Base-by-base conservation (phyloP, 2,797 vertebrate genomes). In the Gymnothorax reevesii region DNA sequence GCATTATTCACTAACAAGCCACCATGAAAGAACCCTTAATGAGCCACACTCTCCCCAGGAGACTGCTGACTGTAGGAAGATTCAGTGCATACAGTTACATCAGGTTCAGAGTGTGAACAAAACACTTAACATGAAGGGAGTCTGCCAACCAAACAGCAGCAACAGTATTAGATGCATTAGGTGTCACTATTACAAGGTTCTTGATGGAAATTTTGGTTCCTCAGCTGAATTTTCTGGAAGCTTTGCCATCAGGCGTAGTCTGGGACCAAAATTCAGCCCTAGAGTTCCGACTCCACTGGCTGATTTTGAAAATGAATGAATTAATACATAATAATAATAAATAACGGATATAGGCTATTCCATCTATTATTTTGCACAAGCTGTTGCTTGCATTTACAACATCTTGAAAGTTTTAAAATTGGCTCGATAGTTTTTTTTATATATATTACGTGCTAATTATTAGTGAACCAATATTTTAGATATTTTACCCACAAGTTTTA, bases 71-170 rank as follows among this genome's bases (percentile, higher is more conserved):
- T 59, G 60, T 60, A 15, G 77, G 42, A 4, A 82, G 79, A 49
- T 85, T 88, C 15, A 88, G 86, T 20, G 80, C 88, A 82, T 27
- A 66, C 55, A 87, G 83, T 13, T 83, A 85, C 9, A 83, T 83
- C 55, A 87, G 75, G 69, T 88, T 88, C 27, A 87, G 66, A 7
- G 82, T 85, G 86, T 86, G 82, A 27, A 82, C 64, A 27, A 75
- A 89, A 66, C 84, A 88, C 62, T 71, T 84, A 13, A 86, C 80
- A 84, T 86, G 87, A 66, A 80, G 84, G 80, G 55, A 86, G 42
- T 15, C 7, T 7, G 85, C 64, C 73, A 84, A 80, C 20, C 84
- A 49, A n/a, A 80, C 66, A 57, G 84, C 82, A 3, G 71, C 75
- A 87, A 4, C n/a, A 71, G 84, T 87, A 82, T 86, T 87, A 60